A percentile compares a stretch with the other conserved stretches of the same genome.
Evolutionary conservation across 2,888 invertebrate species (phyloP).

Genomic region (Hemithea aestivaria): DNA sequence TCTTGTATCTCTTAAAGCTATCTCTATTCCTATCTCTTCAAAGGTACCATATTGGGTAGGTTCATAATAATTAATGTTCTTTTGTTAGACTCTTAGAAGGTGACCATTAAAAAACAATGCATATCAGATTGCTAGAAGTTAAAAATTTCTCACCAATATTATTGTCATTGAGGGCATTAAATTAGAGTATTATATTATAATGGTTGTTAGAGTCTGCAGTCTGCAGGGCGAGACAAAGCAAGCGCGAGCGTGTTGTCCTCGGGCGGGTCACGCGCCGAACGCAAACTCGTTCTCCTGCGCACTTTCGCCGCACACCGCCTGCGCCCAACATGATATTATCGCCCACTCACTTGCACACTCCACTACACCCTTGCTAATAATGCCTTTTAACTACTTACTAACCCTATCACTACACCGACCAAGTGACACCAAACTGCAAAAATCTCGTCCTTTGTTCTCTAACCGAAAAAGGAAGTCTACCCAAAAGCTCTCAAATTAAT

Average conservation of each 20-base stretch:
- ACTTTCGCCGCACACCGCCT: conserved; percentile 70
- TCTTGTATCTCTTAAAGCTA: no score
- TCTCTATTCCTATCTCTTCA: no score
- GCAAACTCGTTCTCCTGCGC: conserved; percentile 69
- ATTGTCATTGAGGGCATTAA: conserved; percentile 28
- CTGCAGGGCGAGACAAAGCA: conserved; percentile 41
- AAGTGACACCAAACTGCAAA: conserved; percentile 15
- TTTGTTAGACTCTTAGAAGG: conserved; percentile 20
- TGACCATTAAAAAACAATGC: conserved; percentile 24
- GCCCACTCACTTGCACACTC: conserved; percentile 54
- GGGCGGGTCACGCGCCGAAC: conserved; percentile 71
- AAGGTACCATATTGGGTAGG: no score
- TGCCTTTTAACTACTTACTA: no score
- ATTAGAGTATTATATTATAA: conserved; percentile 43
- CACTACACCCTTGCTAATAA: conserved; percentile 35
- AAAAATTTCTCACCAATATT: conserved; percentile 29
- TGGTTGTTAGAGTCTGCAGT: conserved; percentile 34
- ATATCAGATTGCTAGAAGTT: conserved; percentile 22
- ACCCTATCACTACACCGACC: conserved; percentile 5
- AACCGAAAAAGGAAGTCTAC: conserved; percentile 9
- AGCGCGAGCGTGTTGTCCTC: conserved; percentile 72
- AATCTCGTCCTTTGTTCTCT: conserved; percentile 27
- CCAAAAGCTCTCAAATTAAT: conserved; percentile 21
- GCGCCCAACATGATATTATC: conserved; percentile 50
- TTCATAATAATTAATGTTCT: conserved; percentile 15